Evolutionary conservation across 1,140 invertebrate genomes (phyloP).

Genomic region (Bombyx mandarina): DNA sequence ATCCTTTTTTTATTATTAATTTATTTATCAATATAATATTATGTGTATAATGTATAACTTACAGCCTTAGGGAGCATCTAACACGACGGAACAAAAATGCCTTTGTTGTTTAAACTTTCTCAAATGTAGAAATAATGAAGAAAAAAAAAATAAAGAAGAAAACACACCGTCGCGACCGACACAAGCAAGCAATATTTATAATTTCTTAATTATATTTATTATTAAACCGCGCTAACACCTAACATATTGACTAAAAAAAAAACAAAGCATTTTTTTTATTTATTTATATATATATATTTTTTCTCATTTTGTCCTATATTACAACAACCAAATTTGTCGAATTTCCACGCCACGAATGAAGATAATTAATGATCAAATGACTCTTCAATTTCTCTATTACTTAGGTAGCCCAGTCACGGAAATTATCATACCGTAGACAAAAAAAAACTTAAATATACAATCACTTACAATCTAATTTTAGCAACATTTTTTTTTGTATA

Average conservation of each 20-base stretch:
- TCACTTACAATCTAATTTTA: conserved; percentile 29
- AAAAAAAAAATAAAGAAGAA: not conserved
- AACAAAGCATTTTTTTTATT: conserved; percentile 9
- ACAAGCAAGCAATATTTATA: conserved; percentile 36
- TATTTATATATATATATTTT: conserved; percentile 6
- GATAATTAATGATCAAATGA: conserved; percentile 4
- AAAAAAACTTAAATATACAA: conserved; percentile 16
- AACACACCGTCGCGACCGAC: conserved; percentile 18
- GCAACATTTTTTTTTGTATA: conserved; percentile 56
- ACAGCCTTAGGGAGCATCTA: conserved; percentile 37
- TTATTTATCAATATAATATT: conserved; percentile 69
- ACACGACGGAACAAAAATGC: conserved; percentile 2
- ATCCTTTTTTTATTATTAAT: conserved; percentile 60
- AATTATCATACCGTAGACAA: not conserved
- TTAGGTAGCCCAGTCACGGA: not conserved
- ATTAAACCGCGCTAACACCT: conserved; percentile 25
- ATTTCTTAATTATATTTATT: conserved; percentile 33
- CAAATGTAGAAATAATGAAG: conserved; percentile 1
- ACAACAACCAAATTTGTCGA: conserved; percentile 16
- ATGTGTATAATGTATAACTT: conserved; percentile 68
- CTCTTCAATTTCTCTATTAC: conserved; percentile 1
- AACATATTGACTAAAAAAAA: conserved; percentile 28
- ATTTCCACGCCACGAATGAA: not conserved
- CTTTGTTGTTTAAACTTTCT: not conserved
- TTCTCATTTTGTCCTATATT: conserved; percentile 1